phyloP scores from a whole-genome alignment of 1,140 invertebrate genomes.

The Drosophila bocqueti region DNA sequence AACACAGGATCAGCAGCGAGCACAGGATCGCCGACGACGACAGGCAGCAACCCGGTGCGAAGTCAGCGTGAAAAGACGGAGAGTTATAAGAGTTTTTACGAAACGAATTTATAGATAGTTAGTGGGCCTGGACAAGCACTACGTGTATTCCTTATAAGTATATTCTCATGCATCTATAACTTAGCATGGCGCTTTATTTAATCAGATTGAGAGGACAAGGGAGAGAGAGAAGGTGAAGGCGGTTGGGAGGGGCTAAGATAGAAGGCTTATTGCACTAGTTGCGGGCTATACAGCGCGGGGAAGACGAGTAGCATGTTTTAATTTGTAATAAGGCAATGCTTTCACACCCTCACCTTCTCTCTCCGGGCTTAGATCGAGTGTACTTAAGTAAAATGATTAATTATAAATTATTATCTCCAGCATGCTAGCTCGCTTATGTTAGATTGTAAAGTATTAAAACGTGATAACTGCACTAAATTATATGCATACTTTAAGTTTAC shows the following conservation, averaged over 20 bases:
- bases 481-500: constrained; percentile 62
- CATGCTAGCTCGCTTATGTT: constrained; percentile 62
- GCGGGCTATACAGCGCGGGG: constrained; percentile 22
- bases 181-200: constrained; percentile 69
- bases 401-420: constrained; percentile 61
- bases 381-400: constrained; percentile 41
- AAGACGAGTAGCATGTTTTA: constrained; percentile 36
- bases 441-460: constrained; percentile 78
- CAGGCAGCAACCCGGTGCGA: constrained; percentile 40
- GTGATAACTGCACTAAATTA: constrained; percentile 74
- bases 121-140: constrained; percentile 5
- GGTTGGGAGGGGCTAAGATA: background rate
- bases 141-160: constrained; percentile 28
- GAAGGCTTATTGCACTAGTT: constrained; percentile 54
- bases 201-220: constrained; percentile 48
- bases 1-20: constrained; percentile 12
- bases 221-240: constrained; percentile 3
- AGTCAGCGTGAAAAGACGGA: constrained; percentile 74
- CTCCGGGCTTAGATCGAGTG: constrained; percentile 44
- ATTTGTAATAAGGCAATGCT: constrained; percentile 40
- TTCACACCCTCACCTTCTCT: constrained; percentile 17
- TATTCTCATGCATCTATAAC: constrained; percentile 39
- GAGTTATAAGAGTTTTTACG: constrained; percentile 82
- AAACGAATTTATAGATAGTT: constrained; percentile 81
- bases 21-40: constrained; percentile 25